Conservation (phyloP, 2,797 vertebrate species). For the Anabas testudineus region DNA sequence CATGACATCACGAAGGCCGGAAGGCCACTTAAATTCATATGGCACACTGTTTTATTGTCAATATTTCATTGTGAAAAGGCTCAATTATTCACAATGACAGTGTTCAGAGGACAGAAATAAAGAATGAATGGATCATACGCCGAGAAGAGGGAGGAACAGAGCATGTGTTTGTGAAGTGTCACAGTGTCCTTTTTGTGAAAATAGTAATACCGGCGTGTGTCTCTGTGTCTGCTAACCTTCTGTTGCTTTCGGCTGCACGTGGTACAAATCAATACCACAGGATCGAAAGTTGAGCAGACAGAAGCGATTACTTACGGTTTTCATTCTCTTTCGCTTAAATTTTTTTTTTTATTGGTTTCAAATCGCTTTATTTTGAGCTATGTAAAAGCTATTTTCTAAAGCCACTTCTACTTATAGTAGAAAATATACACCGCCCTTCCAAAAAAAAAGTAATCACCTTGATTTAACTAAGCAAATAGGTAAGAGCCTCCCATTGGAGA, state of each 20-base stretch:
- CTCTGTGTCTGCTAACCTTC: slow-evolving; percentile 10
- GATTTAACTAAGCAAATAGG: too few species aligned
- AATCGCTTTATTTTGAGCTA: slow-evolving; percentile 18
- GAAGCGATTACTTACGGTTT: slow-evolving; percentile 35
- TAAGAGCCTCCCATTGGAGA: too few species aligned
- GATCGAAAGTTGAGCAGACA: slow-evolving; percentile 11
- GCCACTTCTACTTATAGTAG: slow-evolving; percentile 6
- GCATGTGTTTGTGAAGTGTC: slow-evolving; percentile 30
- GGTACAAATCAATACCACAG: slow-evolving; percentile 42
- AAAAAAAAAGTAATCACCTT: too few species aligned
- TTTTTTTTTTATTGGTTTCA: slow-evolving; percentile 9
- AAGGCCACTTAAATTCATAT: slow-evolving; percentile 62
- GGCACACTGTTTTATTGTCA: slow-evolving; percentile 66
- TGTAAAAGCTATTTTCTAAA: slow-evolving; percentile 10
- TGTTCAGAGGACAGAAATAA: slow-evolving; percentile 54
- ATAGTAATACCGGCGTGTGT: slow-evolving; percentile 6
- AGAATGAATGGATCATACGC: slow-evolving; percentile 43
- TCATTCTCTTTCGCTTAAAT: slow-evolving; percentile 15
- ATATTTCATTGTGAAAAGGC: slow-evolving; percentile 74
- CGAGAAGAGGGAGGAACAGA: slow-evolving; percentile 4
- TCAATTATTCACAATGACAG: slow-evolving; percentile 72
- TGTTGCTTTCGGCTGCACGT: slow-evolving; percentile 9
- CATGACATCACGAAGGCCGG: slow-evolving; percentile 59
- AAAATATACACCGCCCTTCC: too few species aligned
- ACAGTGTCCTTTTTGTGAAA: slow-evolving; percentile 21